Base-by-base conservation (phyloP, 2,797 vertebrate genomes). In the Molossus molossus region DNA sequence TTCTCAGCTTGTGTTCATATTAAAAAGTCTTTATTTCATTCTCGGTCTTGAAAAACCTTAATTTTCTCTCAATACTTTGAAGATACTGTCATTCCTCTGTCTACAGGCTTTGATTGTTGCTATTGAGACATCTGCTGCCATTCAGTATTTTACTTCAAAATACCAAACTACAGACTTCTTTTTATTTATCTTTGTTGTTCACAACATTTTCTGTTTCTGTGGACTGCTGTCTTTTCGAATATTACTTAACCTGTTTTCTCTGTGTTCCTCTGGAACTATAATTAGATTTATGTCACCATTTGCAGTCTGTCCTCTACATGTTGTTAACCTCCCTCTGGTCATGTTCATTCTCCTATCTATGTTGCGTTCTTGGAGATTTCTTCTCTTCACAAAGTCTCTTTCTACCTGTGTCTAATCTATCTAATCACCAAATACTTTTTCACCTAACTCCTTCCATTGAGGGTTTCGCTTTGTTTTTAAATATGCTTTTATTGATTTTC, bases 21-120 rank as follows among this genome's bases (percentile, higher is more conserved):
- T 69, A 90, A 94, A 90, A 92, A 33, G 5, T 67, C 29, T 94
- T 64, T 75, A 14, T 73, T 91, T 76, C 6, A 55, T 21, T 45
- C 21, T 88, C 62, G 85, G n/a, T 48, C 76, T 81, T 70, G 33
- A 90, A 81, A 81, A 70, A 11, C 65, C n/a, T 72, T 53, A 13
- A 81, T 57, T 82, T 80, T 48, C 29, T 87, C 23, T 73, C 45
- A 82, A 6, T 72, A 60, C 50, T 77, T 17, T 65, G 65, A 82
- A 75, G 65, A 65, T 40, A 67, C 9, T 50, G 50, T 65, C 60
- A 60, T 20, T 73, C 6, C n/a, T 72, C 55, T 58, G 15, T 55
- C 45, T 67, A 48, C 3, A 9, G 23, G 67, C 21, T 58, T 45
- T 69, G 6, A 29, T 7, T 62, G 3, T n/a, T 53, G 20, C 27